These are phyloP conservation scores for rabbit (Oryctolagus cuniculus) DNA, from an alignment of 2,113 vertebrate genomes.

Conservation along the genomic window mOryCun1.1 NC_091433.1:37950501-37951000, in stretches of 20 bases:
- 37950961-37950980: slow-evolving; percentile 42
- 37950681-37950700: background rate
- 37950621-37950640: slow-evolving; percentile 43
- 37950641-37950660: background rate
- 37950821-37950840: slow-evolving; percentile 71
- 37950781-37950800: background rate
- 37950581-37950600: slow-evolving; percentile 47
- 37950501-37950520: background rate
- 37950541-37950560: background rate
- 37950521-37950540: background rate
- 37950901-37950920: slow-evolving; percentile 32
- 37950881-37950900: slow-evolving; percentile 25
- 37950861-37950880: slow-evolving; percentile 48
- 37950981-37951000: slow-evolving; percentile 49
- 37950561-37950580: slow-evolving; percentile 4
- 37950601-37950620: background rate
- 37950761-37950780: slow-evolving; percentile 49
- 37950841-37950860: slow-evolving; percentile 60
- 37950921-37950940: slow-evolving; percentile 72
- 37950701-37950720: slow-evolving; percentile 56
- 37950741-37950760: slow-evolving; percentile 49
- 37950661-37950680: slow-evolving; percentile 40
- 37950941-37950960: slow-evolving; percentile 16
- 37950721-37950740: slow-evolving; percentile 2
- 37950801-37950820: slow-evolving; percentile 37